Evolutionary conservation across 2,888 invertebrate species (phyloP).

Genomic region (Macaria notata): DNA sequence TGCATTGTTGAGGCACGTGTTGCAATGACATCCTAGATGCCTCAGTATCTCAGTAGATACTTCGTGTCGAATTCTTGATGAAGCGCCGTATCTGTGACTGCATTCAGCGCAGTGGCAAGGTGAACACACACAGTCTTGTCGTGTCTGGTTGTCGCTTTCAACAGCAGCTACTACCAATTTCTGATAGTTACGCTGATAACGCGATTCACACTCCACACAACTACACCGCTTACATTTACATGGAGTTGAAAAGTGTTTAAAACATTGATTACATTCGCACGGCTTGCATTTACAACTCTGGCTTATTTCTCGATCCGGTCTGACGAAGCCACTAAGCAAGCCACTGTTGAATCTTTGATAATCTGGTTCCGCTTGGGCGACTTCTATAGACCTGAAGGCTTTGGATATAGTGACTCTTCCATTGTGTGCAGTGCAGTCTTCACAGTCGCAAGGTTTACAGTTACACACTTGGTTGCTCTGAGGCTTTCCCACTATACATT

Average conservation of each 20-base stretch:
- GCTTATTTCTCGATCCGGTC: slow-evolving; percentile 5
- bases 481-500: slow-evolving; percentile 49
- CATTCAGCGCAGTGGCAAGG: slow-evolving; percentile 59
- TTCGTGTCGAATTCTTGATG: slow-evolving; percentile 43
- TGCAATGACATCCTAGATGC: slow-evolving; percentile 47
- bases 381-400: background rate
- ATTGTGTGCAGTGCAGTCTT: slow-evolving; percentile 37
- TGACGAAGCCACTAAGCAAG: slow-evolving; percentile 22
- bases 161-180: slow-evolving; percentile 44
- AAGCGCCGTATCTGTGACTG: slow-evolving; percentile 34
- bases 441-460: slow-evolving; percentile 51
- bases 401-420: slow-evolving; percentile 3
- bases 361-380: background rate
- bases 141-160: slow-evolving; percentile 35
- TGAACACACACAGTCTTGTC: slow-evolving; percentile 47
- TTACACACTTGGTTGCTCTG: slow-evolving; percentile 36
- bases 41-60: slow-evolving; percentile 48
- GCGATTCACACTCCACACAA: slow-evolving; percentile 45
- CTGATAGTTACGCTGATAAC: slow-evolving; percentile 21
- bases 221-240: slow-evolving; percentile 52
- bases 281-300: slow-evolving; percentile 45
- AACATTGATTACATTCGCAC: slow-evolving; percentile 40
- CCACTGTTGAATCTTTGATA: background rate
- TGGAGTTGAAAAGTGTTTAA: slow-evolving; percentile 27
- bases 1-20: slow-evolving; percentile 45